These are phyloP conservation scores for Scaptodrosophila latifasciaeformis DNA, from an alignment of 2,888 invertebrate genomes.

Conservation along the genomic window DNA sequence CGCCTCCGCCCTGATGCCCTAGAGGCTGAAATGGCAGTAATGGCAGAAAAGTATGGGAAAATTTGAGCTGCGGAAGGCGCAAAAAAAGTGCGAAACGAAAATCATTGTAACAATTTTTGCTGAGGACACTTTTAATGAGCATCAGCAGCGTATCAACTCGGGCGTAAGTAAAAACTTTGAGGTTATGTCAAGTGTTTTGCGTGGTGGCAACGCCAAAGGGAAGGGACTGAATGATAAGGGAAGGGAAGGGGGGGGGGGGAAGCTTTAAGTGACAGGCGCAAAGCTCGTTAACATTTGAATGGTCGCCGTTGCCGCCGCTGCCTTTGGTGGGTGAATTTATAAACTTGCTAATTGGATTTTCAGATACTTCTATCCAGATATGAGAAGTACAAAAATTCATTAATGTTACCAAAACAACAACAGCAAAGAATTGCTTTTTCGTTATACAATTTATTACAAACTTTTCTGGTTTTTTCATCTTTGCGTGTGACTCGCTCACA, in stretches of 20 bases:
- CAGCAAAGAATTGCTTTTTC: too few relatives aligned
- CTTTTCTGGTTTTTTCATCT: constrained; percentile 18
- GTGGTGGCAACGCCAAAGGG: too few relatives aligned
- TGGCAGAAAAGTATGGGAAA: not conserved
- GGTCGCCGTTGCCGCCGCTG: not conserved
- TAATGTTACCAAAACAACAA: too few relatives aligned
- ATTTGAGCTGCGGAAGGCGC: not conserved
- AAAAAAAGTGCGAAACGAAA: constrained; percentile 22
- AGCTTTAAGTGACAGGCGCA: not conserved
- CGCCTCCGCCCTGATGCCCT: too few relatives aligned
- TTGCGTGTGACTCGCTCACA: too few relatives aligned
- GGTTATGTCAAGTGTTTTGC: too few relatives aligned
- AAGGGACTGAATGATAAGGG: not conserved
- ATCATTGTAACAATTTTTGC: constrained; percentile 37
- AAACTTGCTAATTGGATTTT: constrained; percentile 65
- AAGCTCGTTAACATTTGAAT: not conserved
- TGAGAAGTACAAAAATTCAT: constrained; percentile 46
- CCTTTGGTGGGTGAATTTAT: constrained; percentile 26
- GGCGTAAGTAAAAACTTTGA: too few relatives aligned
- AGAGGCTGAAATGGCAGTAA: too few relatives aligned
- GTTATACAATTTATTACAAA: constrained; percentile 60
- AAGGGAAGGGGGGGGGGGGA: not conserved
- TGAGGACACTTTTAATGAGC: constrained; percentile 58
- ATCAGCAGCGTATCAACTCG: constrained; percentile 25
- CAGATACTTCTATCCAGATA: constrained; percentile 48